These are phyloP conservation scores for Drosophila lini DNA, from an alignment of 1,140 invertebrate species.

Conservation along the genomic window DNA sequence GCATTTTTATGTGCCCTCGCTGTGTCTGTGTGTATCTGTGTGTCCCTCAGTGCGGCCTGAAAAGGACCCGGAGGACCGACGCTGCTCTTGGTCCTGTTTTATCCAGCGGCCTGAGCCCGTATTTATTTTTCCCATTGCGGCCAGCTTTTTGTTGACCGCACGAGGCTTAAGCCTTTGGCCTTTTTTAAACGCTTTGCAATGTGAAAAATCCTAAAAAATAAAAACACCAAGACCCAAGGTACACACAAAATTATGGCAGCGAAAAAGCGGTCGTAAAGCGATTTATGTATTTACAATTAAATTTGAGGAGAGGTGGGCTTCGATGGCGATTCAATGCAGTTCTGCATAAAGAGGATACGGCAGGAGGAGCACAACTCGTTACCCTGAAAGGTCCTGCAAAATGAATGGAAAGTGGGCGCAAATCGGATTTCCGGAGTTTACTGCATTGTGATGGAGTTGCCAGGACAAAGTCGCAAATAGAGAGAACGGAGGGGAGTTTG, in stretches of 20 bases:
- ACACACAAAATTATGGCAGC: slow-evolving; percentile 25
- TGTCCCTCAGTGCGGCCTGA: slow-evolving; percentile 8
- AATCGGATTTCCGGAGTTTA: slow-evolving; percentile 52
- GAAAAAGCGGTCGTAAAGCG: slow-evolving; percentile 37
- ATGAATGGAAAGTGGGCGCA: slow-evolving; percentile 21
- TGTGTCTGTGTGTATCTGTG: slow-evolving; percentile 5
- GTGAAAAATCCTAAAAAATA: slow-evolving; percentile 45
- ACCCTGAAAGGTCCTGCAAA: slow-evolving; percentile 12
- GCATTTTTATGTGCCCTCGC: slow-evolving; percentile 69
- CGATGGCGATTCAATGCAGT: slow-evolving; percentile 28
- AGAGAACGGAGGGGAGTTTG: slow-evolving; percentile 7
- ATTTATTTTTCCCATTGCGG: slow-evolving; percentile 54
- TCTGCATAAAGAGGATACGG: slow-evolving; percentile 19
- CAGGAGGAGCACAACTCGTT: slow-evolving; percentile 1
- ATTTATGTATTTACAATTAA: slow-evolving; percentile 36
- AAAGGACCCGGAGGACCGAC: slow-evolving; percentile 27
- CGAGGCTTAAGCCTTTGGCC: slow-evolving; percentile 45
- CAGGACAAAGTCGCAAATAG: slow-evolving; percentile 39
- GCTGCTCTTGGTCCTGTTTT: slow-evolving; percentile 40
- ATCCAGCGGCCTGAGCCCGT: slow-evolving; percentile 49
- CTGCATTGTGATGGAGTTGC: slow-evolving; percentile 46
- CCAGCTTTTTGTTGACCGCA: slow-evolving; percentile 51
- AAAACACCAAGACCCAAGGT: slow-evolving; percentile 15
- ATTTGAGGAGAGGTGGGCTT: slow-evolving; percentile 8
- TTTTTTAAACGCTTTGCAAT: slow-evolving; percentile 52